Conservation (phyloP, 1,140 invertebrate species). For the Eulimnadia texana region DNA sequence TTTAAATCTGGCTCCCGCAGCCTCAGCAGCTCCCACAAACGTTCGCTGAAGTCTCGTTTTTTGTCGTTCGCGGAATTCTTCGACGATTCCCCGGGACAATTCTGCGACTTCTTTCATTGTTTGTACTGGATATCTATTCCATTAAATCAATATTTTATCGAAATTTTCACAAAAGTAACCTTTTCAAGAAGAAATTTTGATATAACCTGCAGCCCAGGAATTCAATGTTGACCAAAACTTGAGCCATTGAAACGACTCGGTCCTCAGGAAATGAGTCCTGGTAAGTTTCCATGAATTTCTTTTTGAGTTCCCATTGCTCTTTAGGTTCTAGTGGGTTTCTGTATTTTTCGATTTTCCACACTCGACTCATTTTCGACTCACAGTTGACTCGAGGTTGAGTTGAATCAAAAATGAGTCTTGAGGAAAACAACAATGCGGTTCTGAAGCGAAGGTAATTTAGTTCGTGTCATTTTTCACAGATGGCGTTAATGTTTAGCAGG, state of each 20-base stretch:
- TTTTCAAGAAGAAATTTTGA: slow-evolving; percentile 10
- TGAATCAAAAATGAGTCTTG: too few species aligned
- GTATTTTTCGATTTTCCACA: not conserved
- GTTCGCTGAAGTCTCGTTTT: slow-evolving; percentile 52
- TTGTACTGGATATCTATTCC: slow-evolving; percentile 51
- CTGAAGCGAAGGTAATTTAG: too few species aligned
- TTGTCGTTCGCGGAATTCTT: slow-evolving; percentile 47
- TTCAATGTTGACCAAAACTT: slow-evolving; percentile 68
- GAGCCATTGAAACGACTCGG: slow-evolving; percentile 59
- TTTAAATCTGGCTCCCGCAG: slow-evolving; percentile 53
- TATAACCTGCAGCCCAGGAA: slow-evolving; percentile 61
- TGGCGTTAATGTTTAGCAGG: too few species aligned
- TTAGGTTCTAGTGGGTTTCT: slow-evolving; percentile 46
- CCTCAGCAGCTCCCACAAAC: slow-evolving; percentile 60
- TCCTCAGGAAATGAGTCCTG: slow-evolving; percentile 54
- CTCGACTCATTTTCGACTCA: not conserved
- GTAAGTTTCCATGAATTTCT: slow-evolving; percentile 55
- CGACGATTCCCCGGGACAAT: slow-evolving; percentile 51
- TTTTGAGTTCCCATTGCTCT: slow-evolving; percentile 64
- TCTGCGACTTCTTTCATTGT: slow-evolving; percentile 62
- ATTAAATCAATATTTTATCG: not conserved
- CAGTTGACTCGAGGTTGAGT: too few species aligned
- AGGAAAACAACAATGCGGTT: too few species aligned
- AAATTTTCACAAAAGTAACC: slow-evolving; percentile 16
- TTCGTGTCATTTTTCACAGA: too few species aligned